Conservation (phyloP, 2,888 invertebrate genomes). For the Tortricodes alternella region DNA sequence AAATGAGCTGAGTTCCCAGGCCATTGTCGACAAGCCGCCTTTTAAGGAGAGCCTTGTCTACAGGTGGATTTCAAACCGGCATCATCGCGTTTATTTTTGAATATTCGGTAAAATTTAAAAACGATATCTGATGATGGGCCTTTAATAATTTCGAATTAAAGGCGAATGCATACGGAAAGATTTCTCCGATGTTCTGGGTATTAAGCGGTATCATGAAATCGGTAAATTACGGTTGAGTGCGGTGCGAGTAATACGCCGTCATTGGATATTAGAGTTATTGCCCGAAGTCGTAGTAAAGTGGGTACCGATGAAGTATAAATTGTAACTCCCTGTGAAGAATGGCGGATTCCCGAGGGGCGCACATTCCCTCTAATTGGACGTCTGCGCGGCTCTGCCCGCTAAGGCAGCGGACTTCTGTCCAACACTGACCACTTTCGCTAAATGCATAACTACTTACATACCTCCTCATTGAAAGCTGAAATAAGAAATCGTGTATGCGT, state of each 20-base stretch:
- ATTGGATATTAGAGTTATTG: constrained; percentile 29
- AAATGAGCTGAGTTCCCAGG: constrained; percentile 81
- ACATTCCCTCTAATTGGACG: constrained; percentile 80
- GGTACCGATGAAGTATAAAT: constrained; percentile 44
- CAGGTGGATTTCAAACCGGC: constrained; percentile 70
- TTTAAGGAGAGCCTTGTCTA: constrained; percentile 66
- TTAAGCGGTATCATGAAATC: constrained; percentile 25
- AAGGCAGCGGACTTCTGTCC: constrained; percentile 60
- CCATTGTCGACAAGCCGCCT: constrained; percentile 75
- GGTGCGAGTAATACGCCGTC: constrained; percentile 26
- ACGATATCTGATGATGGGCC: constrained; percentile 27
- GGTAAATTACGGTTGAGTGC: constrained; percentile 23
- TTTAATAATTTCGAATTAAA: constrained; percentile 17
- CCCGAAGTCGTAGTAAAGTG: constrained; percentile 32
- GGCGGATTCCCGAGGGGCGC: constrained; percentile 51
- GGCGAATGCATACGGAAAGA: constrained; percentile 13
- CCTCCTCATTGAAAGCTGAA: constrained; percentile 2
- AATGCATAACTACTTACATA: constrained; percentile 17
- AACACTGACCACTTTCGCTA: constrained; percentile 70
- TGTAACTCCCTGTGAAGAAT: constrained; percentile 62
- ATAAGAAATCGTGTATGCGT: constrained; percentile 4
- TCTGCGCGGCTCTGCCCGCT: constrained; percentile 59
- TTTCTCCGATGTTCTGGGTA: constrained; percentile 8
- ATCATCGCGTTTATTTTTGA: constrained; percentile 21
- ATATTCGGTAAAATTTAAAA: constrained; percentile 27